Evolutionary conservation across 2,113 vertebrate genomes (phyloP).

Genomic region (Scatophagus argus): DNA sequence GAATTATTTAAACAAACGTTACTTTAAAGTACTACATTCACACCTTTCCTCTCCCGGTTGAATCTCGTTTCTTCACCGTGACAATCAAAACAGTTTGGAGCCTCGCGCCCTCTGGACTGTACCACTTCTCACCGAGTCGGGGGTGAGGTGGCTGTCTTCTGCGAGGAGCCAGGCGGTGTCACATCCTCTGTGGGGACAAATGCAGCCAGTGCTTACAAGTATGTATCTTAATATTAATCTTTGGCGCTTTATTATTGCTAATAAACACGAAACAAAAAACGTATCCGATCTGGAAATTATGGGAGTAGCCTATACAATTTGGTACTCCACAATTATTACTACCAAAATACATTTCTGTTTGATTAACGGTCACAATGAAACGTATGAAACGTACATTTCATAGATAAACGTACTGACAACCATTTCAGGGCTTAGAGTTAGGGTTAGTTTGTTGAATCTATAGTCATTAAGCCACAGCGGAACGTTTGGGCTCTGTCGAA

Average conservation of each 20-base stretch:
- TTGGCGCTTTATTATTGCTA: no score
- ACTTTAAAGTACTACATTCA: neutral
- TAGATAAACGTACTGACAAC: accelerated
- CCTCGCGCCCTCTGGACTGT: conserved; percentile 54
- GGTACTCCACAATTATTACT: no score
- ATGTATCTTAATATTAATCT: accelerated
- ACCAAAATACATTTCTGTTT: neutral
- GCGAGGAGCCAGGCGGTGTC: accelerated
- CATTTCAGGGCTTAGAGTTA: neutral
- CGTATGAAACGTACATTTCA: no score
- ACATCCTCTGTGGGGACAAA: neutral
- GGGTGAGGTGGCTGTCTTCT: neutral
- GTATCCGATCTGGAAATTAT: accelerated
- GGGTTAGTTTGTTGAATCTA: neutral
- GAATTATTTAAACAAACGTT: neutral
- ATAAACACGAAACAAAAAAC: neutral
- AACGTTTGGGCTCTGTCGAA: conserved; percentile 22
- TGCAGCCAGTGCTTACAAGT: neutral
- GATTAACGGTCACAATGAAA: neutral
- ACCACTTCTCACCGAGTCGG: conserved; percentile 4
- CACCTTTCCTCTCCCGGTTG: neutral
- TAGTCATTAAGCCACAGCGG: neutral
- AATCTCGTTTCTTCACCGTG: neutral
- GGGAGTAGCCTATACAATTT: neutral
- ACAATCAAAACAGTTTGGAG: conserved; percentile 30